A percentile compares a stretch with the other conserved stretches of the same genome.
Evolutionary conservation across 2,113 vertebrate species (phyloP).

Genomic region (Carollia perspicillata): DNA sequence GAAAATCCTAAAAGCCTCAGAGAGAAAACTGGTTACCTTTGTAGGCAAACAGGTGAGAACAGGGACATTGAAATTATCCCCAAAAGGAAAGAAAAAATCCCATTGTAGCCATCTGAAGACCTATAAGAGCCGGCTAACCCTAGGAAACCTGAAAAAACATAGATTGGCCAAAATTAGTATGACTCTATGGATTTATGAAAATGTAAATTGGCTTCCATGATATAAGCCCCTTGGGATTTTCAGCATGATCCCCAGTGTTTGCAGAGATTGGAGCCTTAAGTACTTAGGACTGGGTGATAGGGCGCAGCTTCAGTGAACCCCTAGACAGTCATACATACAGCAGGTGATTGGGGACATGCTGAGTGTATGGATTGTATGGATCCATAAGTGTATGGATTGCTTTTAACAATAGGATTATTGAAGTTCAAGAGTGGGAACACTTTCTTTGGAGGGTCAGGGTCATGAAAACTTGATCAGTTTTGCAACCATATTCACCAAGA

Average conservation of each 20-base stretch:
- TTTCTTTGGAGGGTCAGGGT: neutral
- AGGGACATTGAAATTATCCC: neutral
- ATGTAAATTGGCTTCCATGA: neutral
- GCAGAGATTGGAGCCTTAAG: neutral
- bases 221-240: neutral
- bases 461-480: neutral
- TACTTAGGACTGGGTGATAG: neutral
- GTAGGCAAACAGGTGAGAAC: constrained; percentile 14
- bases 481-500: neutral
- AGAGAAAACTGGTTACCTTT: neutral
- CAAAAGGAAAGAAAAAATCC: neutral
- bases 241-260: neutral
- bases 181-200: neutral
- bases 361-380: too few species aligned
- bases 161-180: neutral
- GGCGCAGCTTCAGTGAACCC: neutral
- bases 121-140: neutral
- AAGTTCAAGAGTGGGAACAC: neutral
- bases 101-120: neutral
- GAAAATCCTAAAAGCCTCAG: neutral
- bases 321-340: neutral
- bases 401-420: neutral
- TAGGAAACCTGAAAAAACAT: neutral
- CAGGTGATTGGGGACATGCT: neutral
- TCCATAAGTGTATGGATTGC: neutral